Conservation (phyloP, 1,140 invertebrate species). For the Teleogryllus occipitalis region DNA sequence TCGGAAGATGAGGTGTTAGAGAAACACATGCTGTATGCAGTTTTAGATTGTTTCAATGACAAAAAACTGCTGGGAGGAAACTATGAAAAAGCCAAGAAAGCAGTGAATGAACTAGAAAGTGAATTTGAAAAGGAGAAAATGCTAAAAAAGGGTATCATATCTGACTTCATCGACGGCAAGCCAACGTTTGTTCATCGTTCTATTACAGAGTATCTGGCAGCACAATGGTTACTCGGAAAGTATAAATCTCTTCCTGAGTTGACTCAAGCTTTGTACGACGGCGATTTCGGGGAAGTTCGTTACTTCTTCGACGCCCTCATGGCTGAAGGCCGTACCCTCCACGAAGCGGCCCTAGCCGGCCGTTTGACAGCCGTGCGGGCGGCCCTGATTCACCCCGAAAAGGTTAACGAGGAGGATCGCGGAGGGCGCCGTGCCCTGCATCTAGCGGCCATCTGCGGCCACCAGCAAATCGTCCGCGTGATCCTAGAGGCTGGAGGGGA, state of each 20-base stretch:
- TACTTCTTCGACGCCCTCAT: not conserved
- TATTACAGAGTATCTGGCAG: not conserved
- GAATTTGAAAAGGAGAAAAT: too few relatives aligned
- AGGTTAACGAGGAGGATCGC: not conserved
- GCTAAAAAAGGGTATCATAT: not conserved
- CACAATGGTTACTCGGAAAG: not conserved
- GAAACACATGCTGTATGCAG: not conserved
- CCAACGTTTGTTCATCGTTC: not conserved
- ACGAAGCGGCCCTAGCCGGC: not conserved
- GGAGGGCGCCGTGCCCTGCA: not conserved
- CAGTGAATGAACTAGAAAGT: not conserved
- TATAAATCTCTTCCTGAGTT: not conserved
- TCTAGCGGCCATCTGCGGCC: not conserved
- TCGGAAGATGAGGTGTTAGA: not conserved
- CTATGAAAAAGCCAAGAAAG: not conserved
- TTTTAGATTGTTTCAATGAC: not conserved
- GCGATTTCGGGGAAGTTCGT: not conserved
- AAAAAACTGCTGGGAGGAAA: not conserved
- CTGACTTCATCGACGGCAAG: not conserved
- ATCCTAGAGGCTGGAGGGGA: not conserved
- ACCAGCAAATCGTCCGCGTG: not conserved
- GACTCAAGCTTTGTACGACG: not conserved
- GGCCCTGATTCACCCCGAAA: not conserved
- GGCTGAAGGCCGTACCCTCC: not conserved
- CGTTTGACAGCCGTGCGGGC: too few relatives aligned